Base-by-base conservation (phyloP, 2,113 vertebrate species). In the Corvus cornix region DNA sequence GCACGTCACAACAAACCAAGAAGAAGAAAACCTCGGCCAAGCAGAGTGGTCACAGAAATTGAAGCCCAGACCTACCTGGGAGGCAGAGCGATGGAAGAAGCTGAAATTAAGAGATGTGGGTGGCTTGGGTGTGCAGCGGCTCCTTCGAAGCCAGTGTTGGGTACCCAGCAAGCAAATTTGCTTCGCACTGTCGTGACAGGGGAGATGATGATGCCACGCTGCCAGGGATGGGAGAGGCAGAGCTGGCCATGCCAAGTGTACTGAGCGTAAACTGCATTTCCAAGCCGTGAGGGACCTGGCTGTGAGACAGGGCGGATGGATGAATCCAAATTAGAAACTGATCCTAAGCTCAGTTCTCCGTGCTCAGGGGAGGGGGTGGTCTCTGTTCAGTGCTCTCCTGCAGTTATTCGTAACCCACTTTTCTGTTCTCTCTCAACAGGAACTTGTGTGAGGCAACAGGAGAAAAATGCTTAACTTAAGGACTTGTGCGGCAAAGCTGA, bases 391-490 rank as follows among this genome's bases (percentile, higher is more conserved):
- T 11, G 19, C 14, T 82, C 16, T 48, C 41, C 35, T 48, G n/a
- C 9, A 3, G 3, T 56, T 2, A 30, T 69, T 81, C 2, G 17
- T 95, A 41, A 95, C 87, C 23, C 37, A 8, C 13, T 88, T 84
- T 66, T 80, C 64, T 62, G 27, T 75, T 96, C 72, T 96, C 46
- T 89, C 35, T 68, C 72, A 18, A 64, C 96, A 98, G 94, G 93
- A 94, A 10, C 87, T 83, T 11, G 93, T 43, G 88, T 96, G 95
- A 95, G 90, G 53, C 82, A 68, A 80, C 97, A 16, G 95, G 96
- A 97, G 97, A 96, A 98, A 95, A 43, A 99, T 99, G 99, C 98
- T 99, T 96, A 97, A 97, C 67, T 98, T 99, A 98, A 98, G 99
- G 98, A 99, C 98, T 98, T 99, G 98, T 94, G 98, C 97, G 7